Conservation (phyloP, 2,888 invertebrate genomes). For the Rhamphomyia laevipes region DNA sequence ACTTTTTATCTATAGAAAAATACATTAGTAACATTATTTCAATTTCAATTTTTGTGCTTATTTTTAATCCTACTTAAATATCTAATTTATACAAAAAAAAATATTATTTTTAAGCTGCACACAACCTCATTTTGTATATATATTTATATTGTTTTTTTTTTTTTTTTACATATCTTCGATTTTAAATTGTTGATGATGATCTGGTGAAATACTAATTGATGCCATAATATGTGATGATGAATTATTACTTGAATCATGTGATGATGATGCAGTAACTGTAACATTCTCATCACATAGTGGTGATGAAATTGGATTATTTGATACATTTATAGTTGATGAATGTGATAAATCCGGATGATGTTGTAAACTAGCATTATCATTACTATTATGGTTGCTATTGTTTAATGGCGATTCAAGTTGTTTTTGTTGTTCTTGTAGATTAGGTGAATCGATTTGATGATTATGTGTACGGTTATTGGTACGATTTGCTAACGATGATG, state of each 20-base stretch:
- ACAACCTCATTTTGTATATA: no score
- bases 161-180: conserved; percentile 35
- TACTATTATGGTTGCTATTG: conserved; percentile 11
- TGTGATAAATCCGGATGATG: not conserved
- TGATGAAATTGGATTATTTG: conserved; percentile 9
- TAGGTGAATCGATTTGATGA: conserved; percentile 15
- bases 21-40: no score
- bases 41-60: no score
- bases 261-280: conserved; percentile 1
- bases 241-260: conserved; percentile 12
- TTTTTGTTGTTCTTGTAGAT: conserved; percentile 4
- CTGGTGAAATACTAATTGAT: conserved; percentile 34
- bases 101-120: no score
- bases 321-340: not conserved
- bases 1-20: no score
- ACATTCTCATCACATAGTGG: conserved; percentile 7
- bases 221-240: conserved; percentile 30
- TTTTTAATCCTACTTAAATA: no score
- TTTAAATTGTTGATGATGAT: conserved; percentile 32
- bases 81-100: no score
- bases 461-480: conserved; percentile 19
- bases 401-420: conserved; percentile 19
- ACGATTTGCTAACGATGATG: conserved; percentile 23
- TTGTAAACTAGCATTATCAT: conserved; percentile 4
- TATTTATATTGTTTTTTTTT: conserved; percentile 3